Evolutionary conservation across 2,797 vertebrate species (phyloP).

Genomic region (Leontocebus nigricollis): DNA sequence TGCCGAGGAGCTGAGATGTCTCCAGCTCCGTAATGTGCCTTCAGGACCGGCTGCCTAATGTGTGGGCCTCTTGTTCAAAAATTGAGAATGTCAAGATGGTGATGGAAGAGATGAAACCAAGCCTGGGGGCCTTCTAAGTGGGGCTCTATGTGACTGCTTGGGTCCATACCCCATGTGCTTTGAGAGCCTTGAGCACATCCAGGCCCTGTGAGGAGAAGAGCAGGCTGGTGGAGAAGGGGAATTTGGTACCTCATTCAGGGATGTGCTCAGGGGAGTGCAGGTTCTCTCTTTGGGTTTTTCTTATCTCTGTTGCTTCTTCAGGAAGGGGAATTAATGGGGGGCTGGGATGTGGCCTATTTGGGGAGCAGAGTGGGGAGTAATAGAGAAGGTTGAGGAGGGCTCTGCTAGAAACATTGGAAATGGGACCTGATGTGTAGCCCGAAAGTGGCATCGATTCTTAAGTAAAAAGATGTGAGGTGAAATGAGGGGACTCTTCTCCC

Average conservation of each 20-base stretch:
- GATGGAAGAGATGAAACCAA: background rate
- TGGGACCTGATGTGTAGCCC: background rate
- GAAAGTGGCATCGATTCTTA: background rate
- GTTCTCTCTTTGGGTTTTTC: background rate
- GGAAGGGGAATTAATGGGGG: background rate
- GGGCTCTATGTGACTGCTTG: background rate
- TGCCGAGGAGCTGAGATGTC: background rate
- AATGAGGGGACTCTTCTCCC: no score
- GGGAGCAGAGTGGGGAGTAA: background rate
- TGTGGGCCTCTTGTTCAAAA: background rate
- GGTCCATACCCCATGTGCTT: rapidly evolving
- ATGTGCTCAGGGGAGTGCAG: background rate
- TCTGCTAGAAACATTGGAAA: background rate
- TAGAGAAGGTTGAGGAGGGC: background rate
- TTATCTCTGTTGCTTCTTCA: background rate
- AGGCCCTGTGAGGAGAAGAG: no score
- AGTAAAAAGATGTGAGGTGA: background rate
- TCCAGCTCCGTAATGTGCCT: background rate
- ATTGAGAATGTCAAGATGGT: background rate
- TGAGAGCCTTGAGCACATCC: background rate
- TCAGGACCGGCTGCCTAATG: background rate
- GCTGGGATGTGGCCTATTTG: background rate
- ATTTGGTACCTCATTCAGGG: background rate
- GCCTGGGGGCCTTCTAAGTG: background rate
- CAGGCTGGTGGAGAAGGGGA: background rate